Evolutionary conservation across 2,888 invertebrate species (phyloP), one percentile per base, ranked within the genome.

Genomic region (Aphelenchoides bicaudatus): DNA sequence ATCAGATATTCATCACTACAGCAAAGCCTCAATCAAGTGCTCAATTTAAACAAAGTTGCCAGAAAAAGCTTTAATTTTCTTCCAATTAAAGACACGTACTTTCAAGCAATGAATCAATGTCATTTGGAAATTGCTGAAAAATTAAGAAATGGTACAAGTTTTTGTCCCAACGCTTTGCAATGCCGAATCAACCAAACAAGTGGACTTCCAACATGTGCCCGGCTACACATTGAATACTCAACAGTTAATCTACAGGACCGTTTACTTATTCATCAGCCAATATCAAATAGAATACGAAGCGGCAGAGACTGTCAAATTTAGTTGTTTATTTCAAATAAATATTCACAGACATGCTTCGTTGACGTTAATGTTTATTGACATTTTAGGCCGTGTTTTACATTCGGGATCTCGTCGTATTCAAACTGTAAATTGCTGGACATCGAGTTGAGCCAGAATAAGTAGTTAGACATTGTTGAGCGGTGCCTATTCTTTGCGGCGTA

Each of bases 321-420:
- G n/a, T n/a, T n/a, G n/a, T n/a, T n/a, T n/a, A n/a, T n/a, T n/a
- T n/a, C n/a, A n/a, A n/a, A n/a, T n/a, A n/a, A n/a, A n/a, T n/a
- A n/a, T n/a, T n/a, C n/a, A n/a, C n/a, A n/a, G n/a, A n/a, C n/a
- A n/a, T n/a, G n/a, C n/a, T n/a, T n/a, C n/a, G n/a, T n/a, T n/a
- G n/a, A n/a, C n/a, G n/a, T n/a, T n/a, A n/a, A n/a, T n/a, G n/a
- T n/a, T n/a, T 43, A 43, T 19, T 25, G 43, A 43, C 43, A 43
- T 43, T n/a, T 6, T n/a, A 43, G 8, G 21, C 21, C 43, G 8
- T n/a, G 43, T n/a, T 25, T 6, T 21, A 43, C 43, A 43, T 43
- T 43, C 23, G 43, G 43, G 21, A 43, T 21, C 43, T 43, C 43
- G 23, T 43, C 43, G 43, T 43, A 43, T 8, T 43, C 43, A 21